These are phyloP conservation scores for Eubasilissa splendida DNA, from an alignment of 2,888 invertebrate species.

Conservation along the genomic window DNA sequence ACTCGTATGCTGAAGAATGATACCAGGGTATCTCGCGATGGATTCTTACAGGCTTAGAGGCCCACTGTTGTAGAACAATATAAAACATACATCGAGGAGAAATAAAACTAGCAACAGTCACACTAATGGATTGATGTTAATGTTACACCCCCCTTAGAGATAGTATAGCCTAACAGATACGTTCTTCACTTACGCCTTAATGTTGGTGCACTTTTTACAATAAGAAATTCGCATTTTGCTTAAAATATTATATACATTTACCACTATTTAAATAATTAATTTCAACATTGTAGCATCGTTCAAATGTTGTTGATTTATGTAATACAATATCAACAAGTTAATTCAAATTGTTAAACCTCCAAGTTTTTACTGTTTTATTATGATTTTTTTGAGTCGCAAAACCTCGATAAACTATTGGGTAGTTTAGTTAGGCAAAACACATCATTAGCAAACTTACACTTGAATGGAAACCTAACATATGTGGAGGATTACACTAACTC, in stretches of 20 bases:
- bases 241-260: slow-evolving; percentile 44
- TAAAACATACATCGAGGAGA: background rate
- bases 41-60: no score
- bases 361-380: slow-evolving; percentile 5
- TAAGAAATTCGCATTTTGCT: slow-evolving; percentile 45
- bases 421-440: no score
- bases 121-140: slow-evolving; percentile 18
- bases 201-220: slow-evolving; percentile 39
- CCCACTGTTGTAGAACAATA: no score
- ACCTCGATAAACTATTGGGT: no score
- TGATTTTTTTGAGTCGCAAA: background rate
- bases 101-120: slow-evolving; percentile 12
- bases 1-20: no score
- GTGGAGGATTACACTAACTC: slow-evolving; percentile 24
- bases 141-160: slow-evolving; percentile 9
- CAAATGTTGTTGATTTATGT: slow-evolving; percentile 15
- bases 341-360: background rate
- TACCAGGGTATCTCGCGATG: no score
- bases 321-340: slow-evolving; percentile 25
- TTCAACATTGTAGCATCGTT: slow-evolving; percentile 30
- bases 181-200: slow-evolving; percentile 40
- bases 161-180: slow-evolving; percentile 36
- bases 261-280: slow-evolving; percentile 40
- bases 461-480: slow-evolving; percentile 1
- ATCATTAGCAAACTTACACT: no score